These are phyloP conservation scores for Phorcus lineatus DNA, from an alignment of 2,888 invertebrate genomes.

Conservation along the genomic window DNA sequence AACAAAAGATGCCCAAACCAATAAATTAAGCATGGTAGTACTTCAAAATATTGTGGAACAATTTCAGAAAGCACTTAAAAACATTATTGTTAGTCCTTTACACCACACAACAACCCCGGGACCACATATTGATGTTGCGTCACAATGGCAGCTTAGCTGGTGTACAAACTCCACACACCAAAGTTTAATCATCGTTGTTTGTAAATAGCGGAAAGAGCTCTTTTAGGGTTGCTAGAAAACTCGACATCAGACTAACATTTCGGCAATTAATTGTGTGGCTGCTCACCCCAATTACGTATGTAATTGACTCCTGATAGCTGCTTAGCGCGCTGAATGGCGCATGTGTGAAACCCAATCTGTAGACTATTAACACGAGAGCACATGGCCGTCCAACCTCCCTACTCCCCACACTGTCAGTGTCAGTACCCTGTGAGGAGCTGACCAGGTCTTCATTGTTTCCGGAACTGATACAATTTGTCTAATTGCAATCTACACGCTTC, in stretches of 20 bases:
- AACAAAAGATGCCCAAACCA: too few relatives aligned
- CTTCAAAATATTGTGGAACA: too few relatives aligned
- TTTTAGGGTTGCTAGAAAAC: neutral
- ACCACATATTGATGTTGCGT: too few relatives aligned
- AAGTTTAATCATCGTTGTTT: neutral
- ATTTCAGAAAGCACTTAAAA: too few relatives aligned
- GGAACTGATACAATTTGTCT: too few relatives aligned
- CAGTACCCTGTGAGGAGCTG: too few relatives aligned
- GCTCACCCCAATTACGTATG: constrained; percentile 21
- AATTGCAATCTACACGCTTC: too few relatives aligned
- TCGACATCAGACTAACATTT: constrained; percentile 14
- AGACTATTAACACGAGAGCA: neutral
- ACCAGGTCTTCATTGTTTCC: too few relatives aligned
- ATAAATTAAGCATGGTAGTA: too few relatives aligned
- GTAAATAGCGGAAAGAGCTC: constrained; percentile 13
- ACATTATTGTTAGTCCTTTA: too few relatives aligned
- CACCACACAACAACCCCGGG: too few relatives aligned
- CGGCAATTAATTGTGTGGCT: constrained; percentile 10
- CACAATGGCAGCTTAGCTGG: neutral
- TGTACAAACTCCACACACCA: neutral
- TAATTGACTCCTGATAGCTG: constrained; percentile 23
- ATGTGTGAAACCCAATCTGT: constrained; percentile 18
- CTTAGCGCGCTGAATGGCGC: neutral
- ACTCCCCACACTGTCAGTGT: too few relatives aligned
- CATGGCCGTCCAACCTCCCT: neutral